Conservation (phyloP, 1,140 invertebrate species). For the Zaprionus capensis region DNA sequence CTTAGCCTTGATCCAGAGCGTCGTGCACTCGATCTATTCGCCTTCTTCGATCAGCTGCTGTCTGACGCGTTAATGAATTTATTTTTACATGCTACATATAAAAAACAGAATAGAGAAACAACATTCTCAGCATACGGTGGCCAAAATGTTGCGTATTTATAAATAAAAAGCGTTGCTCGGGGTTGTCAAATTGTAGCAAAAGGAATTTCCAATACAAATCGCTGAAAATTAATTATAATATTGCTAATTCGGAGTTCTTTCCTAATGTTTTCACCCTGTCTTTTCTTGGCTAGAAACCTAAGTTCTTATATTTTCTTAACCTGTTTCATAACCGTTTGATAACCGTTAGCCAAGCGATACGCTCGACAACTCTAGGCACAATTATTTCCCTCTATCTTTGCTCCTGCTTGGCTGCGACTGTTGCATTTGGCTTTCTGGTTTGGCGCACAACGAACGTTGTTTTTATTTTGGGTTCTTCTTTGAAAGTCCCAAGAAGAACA, state of each 20-base stretch:
- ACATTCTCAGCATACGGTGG: slow-evolving; percentile 28
- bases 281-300: neutral
- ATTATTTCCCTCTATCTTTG: slow-evolving; percentile 32
- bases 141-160: slow-evolving; percentile 56
- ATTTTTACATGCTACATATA: slow-evolving; percentile 62
- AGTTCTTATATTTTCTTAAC: neutral
- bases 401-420: slow-evolving; percentile 36
- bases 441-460: slow-evolving; percentile 76
- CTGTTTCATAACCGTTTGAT: slow-evolving; percentile 12
- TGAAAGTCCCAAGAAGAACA: slow-evolving; percentile 45
- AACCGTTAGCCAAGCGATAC: slow-evolving; percentile 17
- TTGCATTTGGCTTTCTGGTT: slow-evolving; percentile 79
- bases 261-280: neutral
- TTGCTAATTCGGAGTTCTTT: neutral
- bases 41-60: slow-evolving; percentile 64
- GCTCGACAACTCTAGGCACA: slow-evolving; percentile 46
- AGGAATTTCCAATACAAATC: neutral
- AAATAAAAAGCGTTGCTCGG: slow-evolving; percentile 55
- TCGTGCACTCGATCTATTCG: slow-evolving; percentile 44
- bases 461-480: slow-evolving; percentile 51
- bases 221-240: neutral
- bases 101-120: slow-evolving; percentile 33
- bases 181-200: slow-evolving; percentile 41
- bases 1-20: slow-evolving; percentile 63
- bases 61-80: slow-evolving; percentile 69